Evolutionary conservation across 2,888 invertebrate genomes (phyloP).

Genomic region (Gasteruption jaculator): DNA sequence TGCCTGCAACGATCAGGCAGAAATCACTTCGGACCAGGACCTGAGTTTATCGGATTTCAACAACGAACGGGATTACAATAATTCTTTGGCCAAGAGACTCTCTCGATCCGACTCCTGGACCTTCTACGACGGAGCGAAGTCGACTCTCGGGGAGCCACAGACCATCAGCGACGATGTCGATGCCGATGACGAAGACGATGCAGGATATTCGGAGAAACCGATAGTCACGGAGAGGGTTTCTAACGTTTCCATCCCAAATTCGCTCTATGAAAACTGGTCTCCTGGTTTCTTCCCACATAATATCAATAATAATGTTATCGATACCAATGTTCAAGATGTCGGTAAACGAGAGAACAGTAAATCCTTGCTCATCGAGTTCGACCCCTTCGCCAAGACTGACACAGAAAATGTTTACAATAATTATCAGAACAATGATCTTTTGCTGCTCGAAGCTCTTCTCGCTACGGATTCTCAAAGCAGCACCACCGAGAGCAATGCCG

Average conservation of each 20-base stretch:
- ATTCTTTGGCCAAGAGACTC: slow-evolving; percentile 36
- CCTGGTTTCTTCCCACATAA: no score
- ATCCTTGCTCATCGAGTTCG: slow-evolving; percentile 39
- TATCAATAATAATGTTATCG: no score
- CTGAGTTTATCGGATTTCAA: slow-evolving; percentile 34
- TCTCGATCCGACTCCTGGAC: slow-evolving; percentile 56
- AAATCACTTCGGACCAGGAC: slow-evolving; percentile 24
- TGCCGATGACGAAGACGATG: slow-evolving; percentile 31
- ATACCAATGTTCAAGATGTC: no score
- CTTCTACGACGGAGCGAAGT: slow-evolving; percentile 51
- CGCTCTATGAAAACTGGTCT: slow-evolving; percentile 53
- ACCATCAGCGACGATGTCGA: slow-evolving; percentile 41
- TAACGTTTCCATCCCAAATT: slow-evolving; percentile 43
- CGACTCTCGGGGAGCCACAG: slow-evolving; percentile 25
- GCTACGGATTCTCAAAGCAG: slow-evolving; percentile 65
- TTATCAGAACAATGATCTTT: slow-evolving; percentile 58
- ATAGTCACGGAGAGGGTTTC: slow-evolving; percentile 27
- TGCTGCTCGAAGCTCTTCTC: slow-evolving; percentile 64
- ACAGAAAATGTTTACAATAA: slow-evolving; percentile 42
- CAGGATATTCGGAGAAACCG: slow-evolving; percentile 25
- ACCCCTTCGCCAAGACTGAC: slow-evolving; percentile 33
- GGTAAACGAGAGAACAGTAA: slow-evolving; percentile 35
- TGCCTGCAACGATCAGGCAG: slow-evolving; percentile 34
- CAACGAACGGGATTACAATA: slow-evolving; percentile 33
- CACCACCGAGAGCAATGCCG: slow-evolving; percentile 47